Evolutionary conservation across 2,888 invertebrate species (phyloP).

Genomic region (Acanthosepion lycidas): DNA sequence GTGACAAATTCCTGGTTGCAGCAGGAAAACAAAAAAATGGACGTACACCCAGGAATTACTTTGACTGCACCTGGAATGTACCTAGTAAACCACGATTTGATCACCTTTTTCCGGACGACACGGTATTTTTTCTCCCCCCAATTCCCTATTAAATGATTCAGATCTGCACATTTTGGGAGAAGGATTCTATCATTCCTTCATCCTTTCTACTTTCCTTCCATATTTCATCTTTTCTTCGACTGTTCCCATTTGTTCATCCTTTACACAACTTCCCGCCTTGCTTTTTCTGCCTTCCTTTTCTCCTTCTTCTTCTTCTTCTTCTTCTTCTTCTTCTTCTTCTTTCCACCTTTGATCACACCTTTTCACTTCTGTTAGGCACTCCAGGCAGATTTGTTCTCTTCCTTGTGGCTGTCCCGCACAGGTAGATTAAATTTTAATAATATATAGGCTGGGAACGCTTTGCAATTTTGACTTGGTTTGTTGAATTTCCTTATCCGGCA

Average conservation of each 20-base stretch:
- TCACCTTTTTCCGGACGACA: not conserved
- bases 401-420: slow-evolving; percentile 6
- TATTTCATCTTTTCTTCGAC: not conserved
- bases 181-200: not conserved
- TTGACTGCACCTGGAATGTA: not conserved
- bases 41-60: not conserved
- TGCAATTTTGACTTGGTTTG: not conserved
- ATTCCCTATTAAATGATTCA: not conserved
- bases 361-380: not conserved
- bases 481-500: not conserved
- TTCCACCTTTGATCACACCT: not conserved
- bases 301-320: too few species aligned
- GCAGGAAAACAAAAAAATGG: too few species aligned
- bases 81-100: not conserved
- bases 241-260: not conserved
- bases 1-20: not conserved
- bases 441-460: not conserved
- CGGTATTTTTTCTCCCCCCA: not conserved
- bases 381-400: not conserved
- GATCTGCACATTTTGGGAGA: not conserved
- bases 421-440: not conserved
- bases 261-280: not conserved
- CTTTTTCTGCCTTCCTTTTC: not conserved
- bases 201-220: not conserved
- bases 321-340: not conserved